Base-by-base conservation (phyloP, 2,797 vertebrate species). In the Cirrhinus molitorella region DNA sequence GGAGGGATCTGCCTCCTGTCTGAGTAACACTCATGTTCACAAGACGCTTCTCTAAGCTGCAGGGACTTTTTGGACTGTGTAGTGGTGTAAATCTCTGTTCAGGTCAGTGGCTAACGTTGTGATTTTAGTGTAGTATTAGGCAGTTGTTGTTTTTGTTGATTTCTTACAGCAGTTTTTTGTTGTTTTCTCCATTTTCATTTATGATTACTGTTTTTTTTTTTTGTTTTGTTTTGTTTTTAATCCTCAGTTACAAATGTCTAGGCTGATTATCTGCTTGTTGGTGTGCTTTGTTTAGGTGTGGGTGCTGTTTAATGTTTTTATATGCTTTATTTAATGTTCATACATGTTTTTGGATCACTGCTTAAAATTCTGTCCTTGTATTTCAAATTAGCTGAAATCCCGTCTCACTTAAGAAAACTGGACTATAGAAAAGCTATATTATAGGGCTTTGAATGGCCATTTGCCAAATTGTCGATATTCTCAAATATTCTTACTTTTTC, bases 1-100 rank as follows among this genome's bases (percentile, higher is more conserved):
- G 9, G 34, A 34, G 17, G 59, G 65, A 68, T 80, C 71, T 61
- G 59, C 70, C 65, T 79, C 43, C 77, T 79, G 61, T 73, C 65
- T 59, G 34, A 57, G 34, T n/a, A 74, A 76, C 55, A 17, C 66
- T 81, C 63, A 37, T n/a, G 40, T 21, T 70, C 65, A 28, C 37
- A 43, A 45, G 67, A 43, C 4, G 31, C 80, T 28, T 51, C 43
- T 79, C 13, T 47, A 14, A 9, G 76, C 45, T 34, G 61, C 59
- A 51, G 43, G 43, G 45, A 79, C 59, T 37, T 34, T 65, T 49
- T 63, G 59, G 43, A n/a, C 2, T 23, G 59, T 47, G 16, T 37
- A 23, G 25, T 25, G 40, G 21, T 72, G 40, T 43, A 74, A 28
- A 37, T 82, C 70, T 40, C 14, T 4, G 6, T 55, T 51, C 71